Evolutionary conservation across 2,888 invertebrate genomes (phyloP).

Genomic region (Spodoptera picta): DNA sequence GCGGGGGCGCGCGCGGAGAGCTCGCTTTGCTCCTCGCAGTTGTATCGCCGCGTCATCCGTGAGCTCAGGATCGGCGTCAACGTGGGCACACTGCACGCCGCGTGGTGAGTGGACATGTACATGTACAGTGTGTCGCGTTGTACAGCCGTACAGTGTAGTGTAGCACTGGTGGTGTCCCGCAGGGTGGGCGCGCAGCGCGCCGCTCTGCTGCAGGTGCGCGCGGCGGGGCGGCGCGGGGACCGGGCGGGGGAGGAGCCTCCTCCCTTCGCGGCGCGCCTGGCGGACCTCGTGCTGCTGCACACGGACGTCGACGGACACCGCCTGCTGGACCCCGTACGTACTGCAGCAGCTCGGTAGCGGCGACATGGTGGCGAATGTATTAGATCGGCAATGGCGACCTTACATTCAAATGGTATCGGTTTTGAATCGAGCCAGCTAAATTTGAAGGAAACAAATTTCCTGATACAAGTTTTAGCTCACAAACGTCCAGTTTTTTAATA

Average conservation of each 20-base stretch:
- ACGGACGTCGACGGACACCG: slow-evolving; percentile 23
- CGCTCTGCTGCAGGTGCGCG: slow-evolving; percentile 34
- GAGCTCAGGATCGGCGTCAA: not conserved
- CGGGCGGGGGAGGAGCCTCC: slow-evolving; percentile 3
- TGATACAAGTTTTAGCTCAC: too few relatives aligned
- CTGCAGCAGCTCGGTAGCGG: not conserved
- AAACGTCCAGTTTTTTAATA: too few relatives aligned
- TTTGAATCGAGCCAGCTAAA: too few relatives aligned
- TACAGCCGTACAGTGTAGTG: not conserved
- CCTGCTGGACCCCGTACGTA: slow-evolving; percentile 31
- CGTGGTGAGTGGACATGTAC: slow-evolving; percentile 27
- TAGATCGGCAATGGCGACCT: too few relatives aligned
- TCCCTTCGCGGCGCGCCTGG: slow-evolving; percentile 15
- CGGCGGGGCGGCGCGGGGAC: slow-evolving; percentile 43
- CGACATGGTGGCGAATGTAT: too few relatives aligned
- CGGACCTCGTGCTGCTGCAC: slow-evolving; percentile 46
- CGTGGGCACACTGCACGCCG: slow-evolving; percentile 30
- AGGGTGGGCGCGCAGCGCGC: slow-evolving; percentile 46
- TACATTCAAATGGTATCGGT: too few relatives aligned
- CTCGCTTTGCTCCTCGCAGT: slow-evolving; percentile 19
- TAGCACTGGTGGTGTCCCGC: not conserved
- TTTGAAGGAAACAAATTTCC: too few relatives aligned
- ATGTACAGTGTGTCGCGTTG: not conserved
- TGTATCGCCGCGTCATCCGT: slow-evolving; percentile 32
- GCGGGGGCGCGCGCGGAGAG: slow-evolving; percentile 16